These are phyloP conservation scores for Falco naumanni DNA, from an alignment of 2,797 vertebrate genomes.

Conservation along the genomic window DNA sequence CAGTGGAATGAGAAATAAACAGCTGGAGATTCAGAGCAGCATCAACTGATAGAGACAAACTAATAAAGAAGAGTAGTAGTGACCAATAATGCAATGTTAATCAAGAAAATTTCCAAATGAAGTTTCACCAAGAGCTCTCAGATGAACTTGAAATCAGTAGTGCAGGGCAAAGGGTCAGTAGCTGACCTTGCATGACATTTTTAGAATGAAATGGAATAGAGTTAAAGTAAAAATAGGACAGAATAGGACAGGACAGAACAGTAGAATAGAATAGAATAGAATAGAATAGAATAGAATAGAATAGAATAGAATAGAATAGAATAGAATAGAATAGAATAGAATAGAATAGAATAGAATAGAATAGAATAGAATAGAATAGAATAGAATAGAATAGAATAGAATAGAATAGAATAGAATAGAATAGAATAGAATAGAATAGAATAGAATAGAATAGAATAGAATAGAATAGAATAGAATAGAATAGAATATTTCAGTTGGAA, in stretches of 20 bases:
- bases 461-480: neutral
- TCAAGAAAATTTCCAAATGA: neutral
- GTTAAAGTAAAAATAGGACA: neutral
- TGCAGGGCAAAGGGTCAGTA: rapidly evolving
- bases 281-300: neutral
- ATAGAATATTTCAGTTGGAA: neutral
- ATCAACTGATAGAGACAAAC: neutral
- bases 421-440: neutral
- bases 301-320: neutral
- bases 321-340: neutral
- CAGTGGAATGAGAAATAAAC: neutral
- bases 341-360: neutral
- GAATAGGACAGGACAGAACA: neutral
- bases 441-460: neutral
- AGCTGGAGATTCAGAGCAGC: neutral
- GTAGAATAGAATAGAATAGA: neutral
- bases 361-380: neutral
- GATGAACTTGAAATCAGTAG: neutral
- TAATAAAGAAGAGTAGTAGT: neutral
- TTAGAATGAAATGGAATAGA: neutral
- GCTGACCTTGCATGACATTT: neutral
- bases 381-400: neutral
- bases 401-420: neutral
- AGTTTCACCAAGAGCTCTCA: neutral
- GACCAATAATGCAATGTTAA: neutral